Base-by-base conservation (phyloP, 2,797 vertebrate genomes). In the Sarcoramphus papa region DNA sequence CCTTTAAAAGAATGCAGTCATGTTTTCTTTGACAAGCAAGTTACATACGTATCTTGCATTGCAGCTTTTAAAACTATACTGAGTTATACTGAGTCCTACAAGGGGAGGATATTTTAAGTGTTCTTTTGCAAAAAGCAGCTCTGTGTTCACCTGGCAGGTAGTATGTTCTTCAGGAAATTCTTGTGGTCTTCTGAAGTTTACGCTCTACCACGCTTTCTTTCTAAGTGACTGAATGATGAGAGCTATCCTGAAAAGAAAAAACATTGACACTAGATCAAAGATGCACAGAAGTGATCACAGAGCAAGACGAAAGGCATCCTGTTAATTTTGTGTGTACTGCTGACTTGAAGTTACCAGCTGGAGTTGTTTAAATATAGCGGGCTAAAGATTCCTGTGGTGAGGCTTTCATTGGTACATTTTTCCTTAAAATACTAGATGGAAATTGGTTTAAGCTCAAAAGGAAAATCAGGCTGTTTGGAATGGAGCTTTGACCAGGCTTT, bases 371-470 rank as follows among this genome's bases (percentile, higher is more conserved):
- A 91, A 88, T n/a, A 25, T 30, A 41, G 78, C 41, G 64, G 63
- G 48, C 75, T 68, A 14, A 68, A 80, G 53, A 95, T 92, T 95
- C 88, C 87, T 93, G 79, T 86, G 91, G 92, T 78, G 62, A 95
- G 68, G 65, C 68, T 88, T 80, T 88, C 50, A 11, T 53, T 93
- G 85, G 85, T 72, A 54, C 78, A 33, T 94, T 88, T 93, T 90
- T 68, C 35, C 20, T 62, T 90, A 72, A 88, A 95, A 83, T 72
- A 43, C 62, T 88, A 21, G 41, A 47, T 81, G 65, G 80, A 90
- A 92, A 54, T 86, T 63, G 69, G 25, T 86, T 84, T 83, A 76
- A 68, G 30, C 93, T 85, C 37, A 48, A 33, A 90, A 81, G 40
- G 35, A 88, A 87, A 85, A 62, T 27, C 0, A 1, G 37, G 13